These are phyloP conservation scores for Taeniopygia guttata DNA, from an alignment of 2,797 vertebrate species.

Conservation along the genomic window DNA sequence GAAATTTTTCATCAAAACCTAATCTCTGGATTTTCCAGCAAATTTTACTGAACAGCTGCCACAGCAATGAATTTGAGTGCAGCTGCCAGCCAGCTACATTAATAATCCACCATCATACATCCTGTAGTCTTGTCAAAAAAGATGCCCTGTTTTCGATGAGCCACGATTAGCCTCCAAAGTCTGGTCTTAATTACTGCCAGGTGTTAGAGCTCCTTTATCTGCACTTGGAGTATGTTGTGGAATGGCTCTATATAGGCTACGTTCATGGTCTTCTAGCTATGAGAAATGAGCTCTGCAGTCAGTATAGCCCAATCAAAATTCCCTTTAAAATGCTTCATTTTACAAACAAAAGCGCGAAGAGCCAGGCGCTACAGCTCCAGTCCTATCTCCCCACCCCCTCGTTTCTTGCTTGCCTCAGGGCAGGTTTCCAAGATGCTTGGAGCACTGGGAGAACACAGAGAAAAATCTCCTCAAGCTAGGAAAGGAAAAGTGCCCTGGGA, in stretches of 20 bases:
- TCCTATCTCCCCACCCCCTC: not conserved
- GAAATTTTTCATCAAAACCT: not conserved
- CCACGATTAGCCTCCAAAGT: not conserved
- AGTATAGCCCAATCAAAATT: not conserved
- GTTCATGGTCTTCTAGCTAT: not conserved
- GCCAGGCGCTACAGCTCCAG: not conserved
- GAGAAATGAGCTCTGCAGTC: not conserved
- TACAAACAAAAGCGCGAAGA: not conserved
- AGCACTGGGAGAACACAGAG: not conserved
- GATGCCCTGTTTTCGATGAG: not conserved
- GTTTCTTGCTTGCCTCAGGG: not conserved
- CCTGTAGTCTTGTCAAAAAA: not conserved
- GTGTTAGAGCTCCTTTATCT: not conserved
- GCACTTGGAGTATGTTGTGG: not conserved
- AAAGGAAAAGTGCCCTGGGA: not conserved
- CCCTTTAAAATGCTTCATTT: not conserved
- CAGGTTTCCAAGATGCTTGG: not conserved
- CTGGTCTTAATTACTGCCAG: not conserved
- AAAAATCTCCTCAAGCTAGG: not conserved
- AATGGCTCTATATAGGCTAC: accelerated
- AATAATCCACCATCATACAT: not conserved
- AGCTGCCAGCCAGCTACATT: not conserved
- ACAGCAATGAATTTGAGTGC: not conserved
- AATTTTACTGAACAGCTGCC: not conserved
- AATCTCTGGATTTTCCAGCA: not conserved